Conservation (phyloP, 2,113 vertebrate species). For the Leptosomus discolor region DNA sequence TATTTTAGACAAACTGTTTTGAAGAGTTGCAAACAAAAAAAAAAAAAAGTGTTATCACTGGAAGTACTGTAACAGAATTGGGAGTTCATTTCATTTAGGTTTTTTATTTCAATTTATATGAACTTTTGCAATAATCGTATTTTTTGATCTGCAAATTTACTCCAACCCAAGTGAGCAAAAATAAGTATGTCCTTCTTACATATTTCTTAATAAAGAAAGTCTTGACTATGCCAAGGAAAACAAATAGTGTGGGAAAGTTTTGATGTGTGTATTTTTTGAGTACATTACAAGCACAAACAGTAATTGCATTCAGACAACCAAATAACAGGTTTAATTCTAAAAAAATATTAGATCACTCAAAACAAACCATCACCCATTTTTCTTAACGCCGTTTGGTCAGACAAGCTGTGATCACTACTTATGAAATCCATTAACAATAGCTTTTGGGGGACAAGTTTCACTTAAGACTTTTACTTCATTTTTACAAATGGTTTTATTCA, state of each 20-base stretch:
- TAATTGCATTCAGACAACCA: constrained; percentile 45
- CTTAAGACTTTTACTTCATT: neutral
- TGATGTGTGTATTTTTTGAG: constrained; percentile 38
- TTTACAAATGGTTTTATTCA: neutral
- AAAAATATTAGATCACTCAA: neutral
- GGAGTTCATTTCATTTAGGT: neutral
- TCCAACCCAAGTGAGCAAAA: constrained; percentile 5
- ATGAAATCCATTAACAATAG: neutral
- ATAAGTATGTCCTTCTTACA: constrained; percentile 2
- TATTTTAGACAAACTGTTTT: neutral
- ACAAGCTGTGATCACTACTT: neutral
- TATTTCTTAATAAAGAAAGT: constrained; percentile 20
- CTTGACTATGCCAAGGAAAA: constrained; percentile 47
- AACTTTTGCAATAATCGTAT: neutral
- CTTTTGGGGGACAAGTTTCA: neutral
- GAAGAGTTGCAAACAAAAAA: neutral
- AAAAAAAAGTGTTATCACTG: neutral
- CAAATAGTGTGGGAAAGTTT: constrained; percentile 51
- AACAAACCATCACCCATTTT: neutral
- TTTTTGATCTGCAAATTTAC: neutral
- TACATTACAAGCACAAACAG: constrained; percentile 8
- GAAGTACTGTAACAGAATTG: neutral
- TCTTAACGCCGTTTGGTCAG: neutral
- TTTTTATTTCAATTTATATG: neutral
- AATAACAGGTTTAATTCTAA: neutral